phyloP scores from a whole-genome alignment of 2,113 vertebrate species.

The Charina bottae region DNA sequence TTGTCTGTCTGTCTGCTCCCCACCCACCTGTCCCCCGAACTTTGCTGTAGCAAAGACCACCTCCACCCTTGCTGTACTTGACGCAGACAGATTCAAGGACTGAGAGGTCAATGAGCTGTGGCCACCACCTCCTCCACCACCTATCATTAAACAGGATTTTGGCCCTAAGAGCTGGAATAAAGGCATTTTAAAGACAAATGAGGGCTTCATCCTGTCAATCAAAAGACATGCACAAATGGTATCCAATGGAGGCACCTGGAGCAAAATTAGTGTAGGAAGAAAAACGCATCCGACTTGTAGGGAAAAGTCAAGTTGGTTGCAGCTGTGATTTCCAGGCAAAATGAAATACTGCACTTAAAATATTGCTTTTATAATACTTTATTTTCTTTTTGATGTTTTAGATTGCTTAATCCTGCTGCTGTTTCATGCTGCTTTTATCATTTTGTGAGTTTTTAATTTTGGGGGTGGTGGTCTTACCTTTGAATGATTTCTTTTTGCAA shows the following conservation, averaged over 20 bases:
- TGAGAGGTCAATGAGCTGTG: accelerated
- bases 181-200: neutral
- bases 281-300: neutral
- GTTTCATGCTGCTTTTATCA: neutral
- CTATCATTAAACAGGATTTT: neutral
- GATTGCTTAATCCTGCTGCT: neutral
- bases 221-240: neutral
- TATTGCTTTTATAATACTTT: neutral
- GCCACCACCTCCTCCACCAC: no score
- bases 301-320: neutral
- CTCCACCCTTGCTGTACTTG: neutral
- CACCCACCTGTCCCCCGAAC: no score
- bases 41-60: neutral
- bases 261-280: neutral
- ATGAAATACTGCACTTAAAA: neutral
- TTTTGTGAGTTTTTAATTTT: neutral
- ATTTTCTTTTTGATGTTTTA: neutral
- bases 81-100: no score
- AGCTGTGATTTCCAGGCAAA: neutral
- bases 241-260: neutral
- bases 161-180: neutral
- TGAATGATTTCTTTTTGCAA: neutral
- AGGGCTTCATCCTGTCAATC: neutral
- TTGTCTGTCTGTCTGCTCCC: neutral
- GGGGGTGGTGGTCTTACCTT: neutral